A percentile compares a stretch with the other conserved stretches of the same genome.
Evolutionary conservation across 2,113 vertebrate genomes (phyloP).

Genomic region (Shinisaurus crocodilurus): DNA sequence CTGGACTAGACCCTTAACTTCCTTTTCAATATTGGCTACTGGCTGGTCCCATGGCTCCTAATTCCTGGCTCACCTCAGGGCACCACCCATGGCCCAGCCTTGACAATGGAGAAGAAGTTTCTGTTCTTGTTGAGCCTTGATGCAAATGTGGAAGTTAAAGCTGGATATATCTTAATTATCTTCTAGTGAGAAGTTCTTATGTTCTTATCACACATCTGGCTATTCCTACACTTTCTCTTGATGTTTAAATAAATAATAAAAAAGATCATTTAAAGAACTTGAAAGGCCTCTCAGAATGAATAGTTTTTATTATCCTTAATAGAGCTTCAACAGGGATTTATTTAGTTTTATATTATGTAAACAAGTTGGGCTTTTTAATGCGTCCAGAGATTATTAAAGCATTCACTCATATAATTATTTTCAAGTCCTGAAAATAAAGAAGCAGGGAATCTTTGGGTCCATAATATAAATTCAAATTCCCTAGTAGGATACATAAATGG

Average conservation of each 20-base stretch:
- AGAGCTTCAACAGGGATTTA: slow-evolving; percentile 27
- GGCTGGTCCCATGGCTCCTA: not conserved
- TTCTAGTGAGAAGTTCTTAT: not conserved
- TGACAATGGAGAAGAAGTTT: not conserved
- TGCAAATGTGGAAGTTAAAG: slow-evolving; percentile 3
- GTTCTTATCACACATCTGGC: slow-evolving; percentile 25
- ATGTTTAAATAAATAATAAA: not conserved
- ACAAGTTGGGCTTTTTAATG: slow-evolving; percentile 39
- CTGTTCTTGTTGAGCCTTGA: slow-evolving; percentile 8
- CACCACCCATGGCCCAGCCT: not conserved
- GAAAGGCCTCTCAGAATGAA: slow-evolving; percentile 22
- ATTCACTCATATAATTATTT: slow-evolving; percentile 45
- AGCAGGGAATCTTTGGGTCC: not conserved
- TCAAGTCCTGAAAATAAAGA: slow-evolving; percentile 11
- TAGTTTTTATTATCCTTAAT: slow-evolving; percentile 41
- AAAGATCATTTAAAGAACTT: not conserved
- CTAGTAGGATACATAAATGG: slow-evolving; percentile 11
- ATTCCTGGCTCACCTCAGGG: not conserved
- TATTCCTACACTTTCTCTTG: not conserved
- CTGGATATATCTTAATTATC: not conserved
- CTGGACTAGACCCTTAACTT: too few species aligned
- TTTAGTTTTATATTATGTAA: slow-evolving; percentile 52
- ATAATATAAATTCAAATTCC: slow-evolving; percentile 13
- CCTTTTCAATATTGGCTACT: too few species aligned
- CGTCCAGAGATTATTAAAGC: slow-evolving; percentile 42